phyloP scores from a whole-genome alignment of 2,113 vertebrate genomes.

The Laticauda laticaudata region DNA sequence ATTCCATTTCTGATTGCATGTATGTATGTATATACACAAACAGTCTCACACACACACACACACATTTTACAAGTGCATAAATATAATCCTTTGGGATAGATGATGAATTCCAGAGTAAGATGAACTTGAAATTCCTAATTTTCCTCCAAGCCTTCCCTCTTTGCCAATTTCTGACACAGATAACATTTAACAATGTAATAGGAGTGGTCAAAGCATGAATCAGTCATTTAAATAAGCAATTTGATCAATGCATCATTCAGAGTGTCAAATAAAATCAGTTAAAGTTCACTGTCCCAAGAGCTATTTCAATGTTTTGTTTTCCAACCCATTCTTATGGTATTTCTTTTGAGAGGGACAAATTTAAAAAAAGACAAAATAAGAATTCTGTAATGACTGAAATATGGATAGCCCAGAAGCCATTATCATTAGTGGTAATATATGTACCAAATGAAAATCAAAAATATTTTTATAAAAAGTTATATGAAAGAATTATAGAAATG shows the following conservation, averaged over 20 bases:
- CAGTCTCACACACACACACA: no score
- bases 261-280: background rate
- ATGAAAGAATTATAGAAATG: no score
- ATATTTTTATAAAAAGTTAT: no score
- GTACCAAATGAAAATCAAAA: no score
- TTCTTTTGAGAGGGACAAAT: background rate
- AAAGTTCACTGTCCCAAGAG: background rate
- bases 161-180: background rate
- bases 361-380: background rate
- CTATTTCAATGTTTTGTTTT: background rate
- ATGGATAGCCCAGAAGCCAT: no score
- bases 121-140: background rate
- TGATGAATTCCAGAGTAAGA: background rate
- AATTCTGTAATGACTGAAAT: background rate
- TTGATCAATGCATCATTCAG: background rate
- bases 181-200: background rate
- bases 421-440: conserved; percentile 7
- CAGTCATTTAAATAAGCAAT: background rate
- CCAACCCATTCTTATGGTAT: background rate
- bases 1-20: background rate
- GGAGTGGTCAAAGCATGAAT: background rate
- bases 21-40: background rate
- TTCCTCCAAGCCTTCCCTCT: background rate
- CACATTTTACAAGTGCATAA: background rate
- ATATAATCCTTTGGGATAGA: background rate